Base-by-base conservation (phyloP, 2,113 vertebrate species). In the Gnathonemus longibarbis region DNA sequence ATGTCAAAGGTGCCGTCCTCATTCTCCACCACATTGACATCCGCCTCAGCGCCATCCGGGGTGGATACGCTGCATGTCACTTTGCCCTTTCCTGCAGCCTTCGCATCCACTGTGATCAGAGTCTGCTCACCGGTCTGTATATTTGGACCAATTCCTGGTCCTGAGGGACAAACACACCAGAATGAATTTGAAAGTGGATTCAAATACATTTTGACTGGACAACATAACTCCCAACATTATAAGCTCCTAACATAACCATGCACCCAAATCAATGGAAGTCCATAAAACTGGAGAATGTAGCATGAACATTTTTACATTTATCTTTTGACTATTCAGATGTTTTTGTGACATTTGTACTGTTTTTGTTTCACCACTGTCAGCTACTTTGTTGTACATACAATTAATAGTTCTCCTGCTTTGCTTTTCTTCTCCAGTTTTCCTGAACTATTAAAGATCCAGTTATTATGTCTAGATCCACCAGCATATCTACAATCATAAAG, bases 1-100 rank as follows among this genome's bases (percentile, higher is more conserved):
- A 97, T 97, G 93, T 97, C 96, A 0, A 97, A 97, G 90, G 97
- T 97, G 84, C 96, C 97, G 0, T 97, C 96, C 90, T 96, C 95
- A 0, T 97, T 97, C 93, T 97, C 97, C 1, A 96, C 95, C 87
- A 97, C 96, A 49, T 97, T 96, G 2, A 96, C 97, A 92, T 97
- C 97, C 13, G 95, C 94, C 92, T 97, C 96, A 1, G 94, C 93
- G 70, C 96, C 96, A 21, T 97, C 96, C 27, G 96, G 97, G 0
- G 96, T 96, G 89, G 96, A 93, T 80, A 97, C 95, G 0, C 94
- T 96, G 91, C 97, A 97, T 2, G 96, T 97, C 92, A 97, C 96
- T 92, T 97, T 97, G 84, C 97, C 97, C 91, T 96, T 96, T 88
- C 97, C 97, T 0, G 97, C 97, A 19, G 96, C 96, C 93, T 96